These are phyloP conservation scores for Achatina immaculata DNA, from an alignment of 1,140 invertebrate genomes.

Conservation along the genomic window DNA sequence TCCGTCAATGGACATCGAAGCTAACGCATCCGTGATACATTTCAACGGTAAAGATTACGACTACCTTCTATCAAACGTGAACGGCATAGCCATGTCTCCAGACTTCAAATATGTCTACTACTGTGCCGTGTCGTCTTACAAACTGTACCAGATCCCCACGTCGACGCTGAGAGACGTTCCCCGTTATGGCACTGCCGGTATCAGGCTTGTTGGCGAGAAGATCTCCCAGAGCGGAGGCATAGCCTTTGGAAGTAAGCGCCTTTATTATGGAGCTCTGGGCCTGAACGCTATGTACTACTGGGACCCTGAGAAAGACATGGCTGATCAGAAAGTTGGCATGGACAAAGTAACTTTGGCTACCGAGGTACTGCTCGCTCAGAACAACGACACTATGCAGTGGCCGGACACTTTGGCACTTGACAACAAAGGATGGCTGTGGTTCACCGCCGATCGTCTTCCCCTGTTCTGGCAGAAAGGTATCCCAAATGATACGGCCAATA, in stretches of 20 bases:
- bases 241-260: constrained; percentile 39
- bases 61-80: background rate
- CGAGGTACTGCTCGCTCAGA: background rate
- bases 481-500: constrained; percentile 38
- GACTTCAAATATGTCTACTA: constrained; percentile 40
- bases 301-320: background rate
- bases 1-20: constrained; percentile 44
- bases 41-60: constrained; percentile 14
- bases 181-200: background rate
- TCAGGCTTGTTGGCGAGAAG: constrained; percentile 40
- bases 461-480: constrained; percentile 13
- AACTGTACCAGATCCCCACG: constrained; percentile 38
- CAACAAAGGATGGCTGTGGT: constrained; percentile 49
- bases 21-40: constrained; percentile 32
- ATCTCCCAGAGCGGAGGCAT: constrained; percentile 43
- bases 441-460: constrained; percentile 45
- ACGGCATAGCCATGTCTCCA: constrained; percentile 46
- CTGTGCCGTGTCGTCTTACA: constrained; percentile 35
- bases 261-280: constrained; percentile 46
- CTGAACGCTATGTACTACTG: constrained; percentile 43
- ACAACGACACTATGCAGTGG: constrained; percentile 46
- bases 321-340: background rate
- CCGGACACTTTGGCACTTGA: constrained; percentile 48
- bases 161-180: background rate
- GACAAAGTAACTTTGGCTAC: constrained; percentile 1